Conservation (phyloP, 2,113 vertebrate species). For the Engraulis encrasicolus region DNA sequence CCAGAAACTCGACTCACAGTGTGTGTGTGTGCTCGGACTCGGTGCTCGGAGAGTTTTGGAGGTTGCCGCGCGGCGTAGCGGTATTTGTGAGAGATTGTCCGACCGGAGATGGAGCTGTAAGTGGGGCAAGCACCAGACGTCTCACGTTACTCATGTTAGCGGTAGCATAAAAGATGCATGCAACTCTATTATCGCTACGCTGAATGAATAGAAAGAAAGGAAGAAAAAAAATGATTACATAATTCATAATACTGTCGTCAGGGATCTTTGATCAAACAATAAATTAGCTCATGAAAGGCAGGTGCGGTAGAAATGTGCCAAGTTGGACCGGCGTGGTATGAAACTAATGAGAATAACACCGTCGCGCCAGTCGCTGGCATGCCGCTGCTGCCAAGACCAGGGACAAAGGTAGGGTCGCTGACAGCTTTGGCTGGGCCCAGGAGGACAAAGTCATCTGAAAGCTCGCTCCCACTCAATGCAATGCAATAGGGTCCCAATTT, state of each 20-base stretch:
- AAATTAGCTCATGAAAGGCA: conserved; percentile 52
- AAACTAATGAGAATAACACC: neutral
- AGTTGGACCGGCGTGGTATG: neutral
- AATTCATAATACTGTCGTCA: conserved; percentile 68
- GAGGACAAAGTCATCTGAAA: too few relatives aligned
- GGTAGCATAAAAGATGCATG: conserved; percentile 67
- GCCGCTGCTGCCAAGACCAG: neutral
- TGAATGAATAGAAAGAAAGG: too few relatives aligned
- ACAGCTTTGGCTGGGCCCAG: too few relatives aligned
- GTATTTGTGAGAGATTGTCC: neutral
- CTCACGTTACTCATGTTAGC: conserved; percentile 59
- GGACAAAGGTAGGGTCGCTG: neutral
- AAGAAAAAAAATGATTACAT: conserved; percentile 57
- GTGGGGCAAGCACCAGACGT: conserved; percentile 34
- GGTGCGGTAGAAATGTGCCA: conserved; percentile 35
- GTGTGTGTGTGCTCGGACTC: neutral
- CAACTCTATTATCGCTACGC: conserved; percentile 63
- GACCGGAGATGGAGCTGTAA: conserved; percentile 22
- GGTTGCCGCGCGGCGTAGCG: neutral
- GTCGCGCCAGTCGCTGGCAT: neutral
- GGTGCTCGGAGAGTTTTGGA: too few relatives aligned
- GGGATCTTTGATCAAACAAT: conserved; percentile 74
- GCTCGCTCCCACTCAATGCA: too few relatives aligned
- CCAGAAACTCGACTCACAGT: neutral
- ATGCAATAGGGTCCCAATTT: too few relatives aligned